phyloP scores from a whole-genome alignment of 2,888 invertebrate genomes.

The Polylopha cassiicola region DNA sequence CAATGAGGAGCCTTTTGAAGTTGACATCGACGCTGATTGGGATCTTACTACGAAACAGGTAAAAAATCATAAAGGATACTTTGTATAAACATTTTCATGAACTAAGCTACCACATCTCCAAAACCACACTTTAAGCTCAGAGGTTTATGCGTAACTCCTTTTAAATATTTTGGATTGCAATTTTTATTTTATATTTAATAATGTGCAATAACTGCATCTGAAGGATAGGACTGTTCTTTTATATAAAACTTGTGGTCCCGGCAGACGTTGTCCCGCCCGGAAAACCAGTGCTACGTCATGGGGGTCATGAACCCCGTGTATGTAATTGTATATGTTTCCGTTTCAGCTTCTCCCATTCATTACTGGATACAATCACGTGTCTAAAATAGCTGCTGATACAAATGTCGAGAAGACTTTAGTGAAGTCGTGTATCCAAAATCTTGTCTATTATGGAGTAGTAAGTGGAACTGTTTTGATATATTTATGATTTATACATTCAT shows the following conservation, averaged over 20 bases:
- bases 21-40: conserved; percentile 83
- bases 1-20: conserved; percentile 73
- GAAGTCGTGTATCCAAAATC: conserved; percentile 95
- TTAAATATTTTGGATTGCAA: neutral
- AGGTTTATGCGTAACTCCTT: too few species aligned
- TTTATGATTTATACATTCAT: neutral
- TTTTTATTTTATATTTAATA: too few species aligned
- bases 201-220: too few species aligned
- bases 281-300: too few species aligned
- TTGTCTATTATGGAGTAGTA: conserved; percentile 86
- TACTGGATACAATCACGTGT: conserved; percentile 94
- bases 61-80: neutral
- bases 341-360: conserved; percentile 88
- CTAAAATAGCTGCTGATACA: conserved; percentile 91
- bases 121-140: too few species aligned
- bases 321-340: neutral
- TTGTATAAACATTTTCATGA: neutral
- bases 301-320: too few species aligned
- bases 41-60: conserved; percentile 96
- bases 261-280: too few species aligned
- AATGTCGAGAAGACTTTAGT: conserved; percentile 96
- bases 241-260: too few species aligned
- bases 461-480: conserved; percentile 28
- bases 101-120: too few species aligned
- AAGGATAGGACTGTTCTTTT: too few species aligned